phyloP scores from a whole-genome alignment of 2,113 vertebrate genomes.

The Origma solitaria region DNA sequence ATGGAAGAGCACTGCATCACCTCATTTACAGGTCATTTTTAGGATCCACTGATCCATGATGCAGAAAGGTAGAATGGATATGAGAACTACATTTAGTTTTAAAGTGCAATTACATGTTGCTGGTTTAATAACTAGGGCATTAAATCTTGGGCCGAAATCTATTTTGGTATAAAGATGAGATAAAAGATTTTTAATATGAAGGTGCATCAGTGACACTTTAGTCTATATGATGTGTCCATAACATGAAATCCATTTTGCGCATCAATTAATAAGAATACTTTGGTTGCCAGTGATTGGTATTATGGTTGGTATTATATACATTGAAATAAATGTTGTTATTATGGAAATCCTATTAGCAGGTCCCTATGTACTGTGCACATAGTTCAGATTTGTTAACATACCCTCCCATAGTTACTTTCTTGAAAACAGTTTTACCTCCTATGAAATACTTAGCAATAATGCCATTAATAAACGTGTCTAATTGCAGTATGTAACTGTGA shows the following conservation, averaged over 20 bases:
- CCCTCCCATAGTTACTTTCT: slow-evolving; percentile 55
- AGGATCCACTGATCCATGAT: background rate
- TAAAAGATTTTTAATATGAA: background rate
- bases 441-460: slow-evolving; percentile 63
- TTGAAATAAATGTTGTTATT: slow-evolving; percentile 68
- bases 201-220: background rate
- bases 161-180: background rate
- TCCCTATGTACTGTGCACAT: background rate
- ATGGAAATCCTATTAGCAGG: slow-evolving; percentile 72
- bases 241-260: slow-evolving; percentile 58
- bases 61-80: background rate
- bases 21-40: background rate
- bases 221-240: background rate
- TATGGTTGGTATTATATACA: slow-evolving; percentile 30
- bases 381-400: slow-evolving; percentile 63
- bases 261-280: slow-evolving; percentile 27
- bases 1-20: background rate
- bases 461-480: slow-evolving; percentile 66
- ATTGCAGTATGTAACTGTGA: slow-evolving; percentile 61
- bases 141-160: background rate
- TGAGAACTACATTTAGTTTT: background rate
- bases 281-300: slow-evolving; percentile 51
- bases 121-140: background rate
- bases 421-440: slow-evolving; percentile 62
- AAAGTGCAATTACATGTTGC: background rate